Conservation (phyloP, 1,140 invertebrate species). For the Doryteuthis pealeii region DNA sequence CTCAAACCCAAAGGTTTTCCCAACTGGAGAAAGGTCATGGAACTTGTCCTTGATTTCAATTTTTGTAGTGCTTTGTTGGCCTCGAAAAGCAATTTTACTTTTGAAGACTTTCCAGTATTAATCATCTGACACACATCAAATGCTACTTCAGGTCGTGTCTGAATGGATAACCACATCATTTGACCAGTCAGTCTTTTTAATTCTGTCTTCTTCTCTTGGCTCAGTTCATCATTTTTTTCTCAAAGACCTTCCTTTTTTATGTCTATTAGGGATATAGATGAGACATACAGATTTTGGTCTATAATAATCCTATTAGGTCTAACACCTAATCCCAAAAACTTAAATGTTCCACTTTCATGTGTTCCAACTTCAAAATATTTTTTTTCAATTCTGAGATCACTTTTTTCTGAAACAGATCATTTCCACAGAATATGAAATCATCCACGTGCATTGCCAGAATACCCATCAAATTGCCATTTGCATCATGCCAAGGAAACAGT, state of each 20-base stretch:
- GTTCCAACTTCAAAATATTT: not conserved
- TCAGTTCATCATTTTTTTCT: not conserved
- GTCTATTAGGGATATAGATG: no score
- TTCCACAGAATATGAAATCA: not conserved
- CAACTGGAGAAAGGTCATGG: no score
- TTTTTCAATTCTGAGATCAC: not conserved
- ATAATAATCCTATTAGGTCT: no score
- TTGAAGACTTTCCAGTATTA: not conserved
- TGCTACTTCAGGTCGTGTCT: not conserved
- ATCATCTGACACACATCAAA: not conserved
- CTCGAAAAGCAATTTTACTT: no score
- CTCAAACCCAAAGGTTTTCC: no score
- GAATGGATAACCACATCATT: not conserved
- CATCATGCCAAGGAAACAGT: not conserved
- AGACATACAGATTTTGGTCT: no score
- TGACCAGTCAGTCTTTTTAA: not conserved
- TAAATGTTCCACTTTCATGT: not conserved
- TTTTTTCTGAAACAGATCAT: not conserved
- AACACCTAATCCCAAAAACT: not conserved
- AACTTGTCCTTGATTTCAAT: no score
- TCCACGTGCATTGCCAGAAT: not conserved
- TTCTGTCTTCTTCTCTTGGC: no score
- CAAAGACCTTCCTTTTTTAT: not conserved
- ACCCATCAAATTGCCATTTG: not conserved
- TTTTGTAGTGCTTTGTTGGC: no score